Evolutionary conservation across 2,113 vertebrate genomes (phyloP).

Genomic region (Uria aalge): DNA sequence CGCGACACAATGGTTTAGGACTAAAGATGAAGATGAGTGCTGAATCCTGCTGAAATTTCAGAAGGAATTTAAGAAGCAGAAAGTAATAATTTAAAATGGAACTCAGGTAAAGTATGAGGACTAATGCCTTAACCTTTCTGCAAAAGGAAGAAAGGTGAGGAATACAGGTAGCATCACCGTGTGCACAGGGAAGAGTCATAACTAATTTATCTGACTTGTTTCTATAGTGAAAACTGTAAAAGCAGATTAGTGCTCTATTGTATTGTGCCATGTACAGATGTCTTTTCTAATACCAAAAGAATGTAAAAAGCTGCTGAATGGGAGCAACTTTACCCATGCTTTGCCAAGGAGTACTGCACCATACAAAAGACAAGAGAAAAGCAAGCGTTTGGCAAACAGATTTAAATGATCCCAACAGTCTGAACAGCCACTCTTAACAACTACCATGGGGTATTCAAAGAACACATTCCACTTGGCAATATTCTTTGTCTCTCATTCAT

Average conservation of each 20-base stretch:
- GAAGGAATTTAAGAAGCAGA: not conserved
- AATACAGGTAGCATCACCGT: not conserved
- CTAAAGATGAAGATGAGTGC: not conserved
- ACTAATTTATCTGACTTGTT: not conserved
- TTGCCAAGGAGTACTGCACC: not conserved
- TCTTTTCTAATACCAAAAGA: not conserved
- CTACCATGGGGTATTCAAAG: not conserved
- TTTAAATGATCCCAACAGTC: not conserved
- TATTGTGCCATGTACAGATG: not conserved
- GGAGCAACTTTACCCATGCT: not conserved
- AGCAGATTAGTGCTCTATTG: not conserved
- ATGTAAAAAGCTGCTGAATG: not conserved
- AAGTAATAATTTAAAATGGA: not conserved
- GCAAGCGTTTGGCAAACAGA: not conserved
- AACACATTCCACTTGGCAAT: not conserved
- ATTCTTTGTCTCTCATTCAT: not conserved
- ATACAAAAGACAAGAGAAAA: not conserved
- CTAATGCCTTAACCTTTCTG: not conserved
- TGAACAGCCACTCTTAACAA: not conserved
- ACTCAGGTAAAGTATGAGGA: not conserved
- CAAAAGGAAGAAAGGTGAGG: not conserved
- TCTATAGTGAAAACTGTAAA: not conserved
- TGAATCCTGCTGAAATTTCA: not conserved
- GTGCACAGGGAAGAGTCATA: not conserved
- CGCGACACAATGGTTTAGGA: not conserved